phyloP scores from a whole-genome alignment of 2,888 invertebrate species.

The Gisinianus flammeolus region DNA sequence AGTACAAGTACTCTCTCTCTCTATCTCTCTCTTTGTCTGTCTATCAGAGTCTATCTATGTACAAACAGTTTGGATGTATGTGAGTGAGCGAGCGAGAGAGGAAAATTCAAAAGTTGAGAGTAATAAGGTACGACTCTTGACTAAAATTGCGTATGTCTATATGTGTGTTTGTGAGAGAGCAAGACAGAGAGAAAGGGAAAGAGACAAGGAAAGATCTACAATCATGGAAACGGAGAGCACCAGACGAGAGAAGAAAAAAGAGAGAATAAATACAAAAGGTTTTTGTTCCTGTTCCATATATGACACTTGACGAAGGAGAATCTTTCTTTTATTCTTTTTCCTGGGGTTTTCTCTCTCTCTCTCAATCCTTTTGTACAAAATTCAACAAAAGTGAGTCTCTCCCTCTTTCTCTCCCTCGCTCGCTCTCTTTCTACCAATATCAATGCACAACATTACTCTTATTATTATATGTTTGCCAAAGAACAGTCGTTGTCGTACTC shows the following conservation, averaged over 20 bases:
- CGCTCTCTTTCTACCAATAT: not conserved
- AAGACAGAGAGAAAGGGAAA: not conserved
- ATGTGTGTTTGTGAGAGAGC: not conserved
- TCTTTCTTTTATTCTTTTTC: constrained; percentile 38
- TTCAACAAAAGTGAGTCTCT: constrained; percentile 3
- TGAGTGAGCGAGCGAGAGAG: not conserved
- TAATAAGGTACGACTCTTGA: not conserved
- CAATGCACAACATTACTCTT: constrained; percentile 1
- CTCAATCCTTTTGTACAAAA: constrained; percentile 24
- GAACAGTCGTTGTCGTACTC: too few species aligned
- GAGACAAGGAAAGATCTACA: not conserved
- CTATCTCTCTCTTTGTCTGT: not conserved
- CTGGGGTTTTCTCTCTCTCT: constrained; percentile 26
- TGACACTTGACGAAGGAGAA: constrained; percentile 49
- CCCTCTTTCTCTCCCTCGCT: constrained; percentile 7
- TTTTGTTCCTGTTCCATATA: constrained; percentile 42
- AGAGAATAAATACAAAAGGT: constrained; percentile 39
- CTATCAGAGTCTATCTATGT: too few species aligned
- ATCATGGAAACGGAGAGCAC: constrained; percentile 16
- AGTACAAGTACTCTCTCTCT: not conserved
- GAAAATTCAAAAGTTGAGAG: too few species aligned
- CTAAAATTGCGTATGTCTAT: not conserved
- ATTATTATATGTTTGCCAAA: not conserved
- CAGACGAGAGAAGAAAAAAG: too few species aligned
- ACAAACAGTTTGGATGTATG: too few species aligned